Base-by-base conservation (phyloP, 2,113 vertebrate species). In the Diadophis punctatus region DNA sequence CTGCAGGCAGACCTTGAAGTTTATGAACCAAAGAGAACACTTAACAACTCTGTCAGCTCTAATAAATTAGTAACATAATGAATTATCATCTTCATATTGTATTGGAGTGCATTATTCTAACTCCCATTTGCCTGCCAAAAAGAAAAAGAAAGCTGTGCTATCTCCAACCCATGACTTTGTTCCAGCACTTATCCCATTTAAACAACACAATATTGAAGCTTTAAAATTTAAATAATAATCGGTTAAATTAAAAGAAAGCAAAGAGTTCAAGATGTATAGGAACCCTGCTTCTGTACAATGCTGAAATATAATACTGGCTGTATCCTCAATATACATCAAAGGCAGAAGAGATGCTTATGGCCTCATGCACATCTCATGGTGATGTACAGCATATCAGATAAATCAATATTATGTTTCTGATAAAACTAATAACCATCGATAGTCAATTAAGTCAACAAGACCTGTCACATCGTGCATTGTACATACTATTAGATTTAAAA, bases 1-100 rank as follows among this genome's bases (percentile, higher is more conserved):
- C 91, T 93, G 88, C 46, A 96, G 94, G 93, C 0, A 96, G 90
- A 94, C 91, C 88, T 96, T 96, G 92, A 96, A 60, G 94, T 96
- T 95, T 96, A 96, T 90, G 20, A 96, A 80, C 51, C 84, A 93
- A 94, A 96, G 53, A 94, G 92, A 95, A 91, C 92, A 97, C 96
- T 96, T 97, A 96, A 96, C 39, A 94, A 43, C 85, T 95, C 58
- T 93, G 93, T 74, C 94, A 30, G 25, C 80, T 93, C 80, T 86
- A 96, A 95, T 96, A 97, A 96, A 97, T 97, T 96, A 95, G 3
- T 8, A 96, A 92, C 90, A 96, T 95, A 95, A 95, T 93, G 85
- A 96, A 94, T 94, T 96, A 92, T 90, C 95, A 94, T 96, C 87
- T 95, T 48, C 4, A 92, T 94, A 58, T 94, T 94, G 86, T 95